These are phyloP conservation scores for Synanthedon formicaeformis DNA, from an alignment of 2,888 invertebrate genomes.

Conservation along the genomic window DNA sequence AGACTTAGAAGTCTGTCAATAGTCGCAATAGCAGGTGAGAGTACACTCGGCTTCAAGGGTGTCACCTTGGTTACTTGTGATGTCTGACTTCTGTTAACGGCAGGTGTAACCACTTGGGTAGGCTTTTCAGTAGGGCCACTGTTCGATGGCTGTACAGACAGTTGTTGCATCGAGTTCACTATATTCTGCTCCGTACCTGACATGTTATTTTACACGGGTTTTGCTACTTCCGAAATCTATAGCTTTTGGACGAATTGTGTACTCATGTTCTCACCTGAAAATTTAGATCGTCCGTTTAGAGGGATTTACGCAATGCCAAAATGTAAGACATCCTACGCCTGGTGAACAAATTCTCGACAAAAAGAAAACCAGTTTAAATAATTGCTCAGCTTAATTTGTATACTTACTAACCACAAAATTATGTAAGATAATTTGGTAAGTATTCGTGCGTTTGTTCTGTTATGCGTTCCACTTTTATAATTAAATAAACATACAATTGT, in stretches of 20 bases:
- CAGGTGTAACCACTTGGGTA: conserved; percentile 65
- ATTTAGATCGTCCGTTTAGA: conserved; percentile 11
- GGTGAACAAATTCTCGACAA: conserved; percentile 23
- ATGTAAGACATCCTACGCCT: conserved; percentile 51
- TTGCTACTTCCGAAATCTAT: conserved; percentile 28
- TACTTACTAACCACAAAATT: not conserved
- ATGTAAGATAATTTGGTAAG: not conserved
- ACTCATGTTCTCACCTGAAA: conserved; percentile 53
- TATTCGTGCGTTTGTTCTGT: not conserved
- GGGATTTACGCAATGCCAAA: conserved; percentile 2
- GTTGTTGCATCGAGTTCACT: conserved; percentile 65
- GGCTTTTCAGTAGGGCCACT: conserved; percentile 62
- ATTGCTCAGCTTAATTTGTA: not conserved
- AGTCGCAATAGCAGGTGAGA: conserved; percentile 64
- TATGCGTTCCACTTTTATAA: conserved; percentile 5
- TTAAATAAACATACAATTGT: conserved; percentile 15
- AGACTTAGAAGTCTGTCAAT: conserved; percentile 61
- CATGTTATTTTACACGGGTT: conserved; percentile 54
- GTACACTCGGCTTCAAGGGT: conserved; percentile 44
- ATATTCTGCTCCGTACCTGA: conserved; percentile 67
- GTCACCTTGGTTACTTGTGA: conserved; percentile 39
- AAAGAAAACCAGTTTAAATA: conserved; percentile 17
- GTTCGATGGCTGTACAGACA: conserved; percentile 58
- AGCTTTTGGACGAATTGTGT: conserved; percentile 26
- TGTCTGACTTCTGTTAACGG: conserved; percentile 56